Percentiles rank a stretch among this genome's conserved stretches.
Evolutionary conservation across 2,888 invertebrate species (phyloP).

Genomic region (Caenorhabditis doughertyi): DNA sequence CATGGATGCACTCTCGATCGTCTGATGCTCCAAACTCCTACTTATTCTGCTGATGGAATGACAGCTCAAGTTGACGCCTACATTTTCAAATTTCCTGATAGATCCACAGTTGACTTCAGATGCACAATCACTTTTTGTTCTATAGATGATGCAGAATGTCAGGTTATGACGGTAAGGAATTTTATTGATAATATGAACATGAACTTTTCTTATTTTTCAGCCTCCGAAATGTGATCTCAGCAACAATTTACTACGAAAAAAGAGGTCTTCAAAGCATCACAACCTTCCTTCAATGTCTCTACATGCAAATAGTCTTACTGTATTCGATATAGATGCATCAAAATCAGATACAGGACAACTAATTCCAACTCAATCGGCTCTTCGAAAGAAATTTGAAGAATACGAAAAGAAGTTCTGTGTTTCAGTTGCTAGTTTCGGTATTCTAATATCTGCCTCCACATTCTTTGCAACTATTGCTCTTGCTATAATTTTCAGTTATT

Average conservation of each 20-base stretch:
- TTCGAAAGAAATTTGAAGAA: slow-evolving; percentile 28
- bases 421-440: slow-evolving; percentile 76
- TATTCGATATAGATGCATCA: slow-evolving; percentile 75
- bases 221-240: slow-evolving; percentile 73
- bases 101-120: slow-evolving; percentile 72
- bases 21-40: slow-evolving; percentile 77
- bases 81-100: slow-evolving; percentile 81
- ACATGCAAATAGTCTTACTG: slow-evolving; percentile 78
- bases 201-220: slow-evolving; percentile 62
- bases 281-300: slow-evolving; percentile 62
- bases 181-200: neutral
- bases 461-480: slow-evolving; percentile 77
- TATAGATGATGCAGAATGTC: slow-evolving; percentile 73
- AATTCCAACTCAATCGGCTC: slow-evolving; percentile 20
- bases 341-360: slow-evolving; percentile 35
- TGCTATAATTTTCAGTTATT: slow-evolving; percentile 64
- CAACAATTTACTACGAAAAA: slow-evolving; percentile 28
- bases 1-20: slow-evolving; percentile 77
- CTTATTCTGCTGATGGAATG: slow-evolving; percentile 69
- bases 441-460: slow-evolving; percentile 76
- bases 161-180: slow-evolving; percentile 71
- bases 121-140: slow-evolving; percentile 79
- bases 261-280: slow-evolving; percentile 2
- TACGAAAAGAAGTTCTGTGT: slow-evolving; percentile 69
- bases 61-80: slow-evolving; percentile 75